phyloP scores from a whole-genome alignment of 2,113 vertebrate genomes.

The Helogale parvula region DNA sequence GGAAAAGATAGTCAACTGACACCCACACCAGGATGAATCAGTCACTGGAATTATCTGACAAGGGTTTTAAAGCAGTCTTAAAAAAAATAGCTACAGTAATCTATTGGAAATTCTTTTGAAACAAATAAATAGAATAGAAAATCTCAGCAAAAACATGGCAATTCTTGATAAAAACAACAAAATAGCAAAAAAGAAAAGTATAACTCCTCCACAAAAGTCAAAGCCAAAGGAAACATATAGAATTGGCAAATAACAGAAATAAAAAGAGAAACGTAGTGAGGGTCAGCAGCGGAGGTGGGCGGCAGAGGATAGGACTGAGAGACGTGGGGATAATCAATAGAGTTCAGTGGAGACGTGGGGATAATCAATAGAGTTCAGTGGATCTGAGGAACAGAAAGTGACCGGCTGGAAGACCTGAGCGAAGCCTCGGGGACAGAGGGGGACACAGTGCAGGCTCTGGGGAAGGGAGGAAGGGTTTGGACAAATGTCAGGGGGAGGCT shows the following conservation, averaged over 20 bases:
- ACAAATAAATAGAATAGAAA: not conserved
- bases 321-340: not conserved
- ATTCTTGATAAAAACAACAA: not conserved
- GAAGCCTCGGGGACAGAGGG: fast-evolving
- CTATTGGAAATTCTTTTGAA: not conserved
- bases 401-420: not conserved
- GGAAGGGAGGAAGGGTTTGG: not conserved
- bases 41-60: not conserved
- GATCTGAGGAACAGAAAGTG: not conserved
- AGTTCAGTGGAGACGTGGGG: too few species aligned
- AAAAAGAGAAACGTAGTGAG: not conserved
- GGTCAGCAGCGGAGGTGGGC: not conserved
- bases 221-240: not conserved
- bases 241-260: not conserved
- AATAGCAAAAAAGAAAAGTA: not conserved
- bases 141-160: not conserved
- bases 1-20: not conserved
- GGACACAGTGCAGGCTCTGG: not conserved
- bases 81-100: not conserved
- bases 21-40: not conserved
- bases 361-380: not conserved
- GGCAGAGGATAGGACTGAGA: not conserved
- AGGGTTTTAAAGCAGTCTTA: not conserved
- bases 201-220: too few species aligned
- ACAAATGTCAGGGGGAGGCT: not conserved